These are phyloP conservation scores for Onychomys arenicola DNA, from an alignment of 2,797 vertebrate species.

Conservation along the genomic window DNA sequence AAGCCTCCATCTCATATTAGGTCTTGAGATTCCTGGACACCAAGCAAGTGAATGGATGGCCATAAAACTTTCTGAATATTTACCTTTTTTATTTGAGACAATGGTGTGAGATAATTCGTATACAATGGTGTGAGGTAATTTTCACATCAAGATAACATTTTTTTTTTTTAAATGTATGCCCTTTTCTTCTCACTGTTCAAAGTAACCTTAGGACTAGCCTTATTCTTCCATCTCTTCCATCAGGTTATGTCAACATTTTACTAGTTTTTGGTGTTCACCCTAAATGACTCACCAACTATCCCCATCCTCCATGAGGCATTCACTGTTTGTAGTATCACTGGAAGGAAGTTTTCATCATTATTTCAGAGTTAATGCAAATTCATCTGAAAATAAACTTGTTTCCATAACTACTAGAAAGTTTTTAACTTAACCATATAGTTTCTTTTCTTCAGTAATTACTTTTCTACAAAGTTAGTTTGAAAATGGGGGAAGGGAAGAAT, in stretches of 20 bases:
- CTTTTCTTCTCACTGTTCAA: background rate
- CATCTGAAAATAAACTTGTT: constrained; percentile 35
- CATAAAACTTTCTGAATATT: background rate
- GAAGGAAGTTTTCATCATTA: background rate
- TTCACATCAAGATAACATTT: background rate
- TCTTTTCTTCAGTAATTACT: background rate
- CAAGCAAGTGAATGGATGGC: background rate
- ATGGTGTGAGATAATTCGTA: background rate
- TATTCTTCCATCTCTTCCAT: background rate
- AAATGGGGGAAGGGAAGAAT: background rate
- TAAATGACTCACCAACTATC: background rate
- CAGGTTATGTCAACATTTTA: background rate
- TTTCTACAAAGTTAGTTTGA: background rate
- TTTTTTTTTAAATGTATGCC: background rate
- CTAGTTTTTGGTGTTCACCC: background rate
- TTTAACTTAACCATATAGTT: background rate
- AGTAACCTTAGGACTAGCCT: background rate
- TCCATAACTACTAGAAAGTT: background rate
- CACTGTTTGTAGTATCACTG: background rate
- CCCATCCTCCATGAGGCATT: background rate
- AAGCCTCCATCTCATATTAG: background rate
- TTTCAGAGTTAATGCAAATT: constrained; percentile 7
- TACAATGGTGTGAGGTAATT: background rate
- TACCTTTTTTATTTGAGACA: background rate
- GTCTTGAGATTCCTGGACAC: background rate